Conservation (phyloP, 2,888 invertebrate genomes). For the Cephus sareptanus region DNA sequence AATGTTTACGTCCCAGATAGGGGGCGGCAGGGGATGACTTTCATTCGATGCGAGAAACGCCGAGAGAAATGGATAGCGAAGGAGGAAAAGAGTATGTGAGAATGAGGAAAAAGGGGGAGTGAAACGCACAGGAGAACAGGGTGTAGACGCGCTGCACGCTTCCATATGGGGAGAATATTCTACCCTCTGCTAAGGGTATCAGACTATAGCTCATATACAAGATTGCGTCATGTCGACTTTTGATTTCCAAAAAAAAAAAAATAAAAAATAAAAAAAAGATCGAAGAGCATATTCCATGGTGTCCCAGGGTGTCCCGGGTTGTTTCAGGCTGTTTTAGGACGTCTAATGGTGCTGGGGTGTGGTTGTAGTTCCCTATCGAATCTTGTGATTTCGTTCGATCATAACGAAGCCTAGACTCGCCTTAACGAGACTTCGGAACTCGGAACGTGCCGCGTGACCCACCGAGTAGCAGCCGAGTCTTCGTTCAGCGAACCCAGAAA, state of each 20-base stretch:
- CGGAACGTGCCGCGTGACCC: background rate
- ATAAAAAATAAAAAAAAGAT: background rate
- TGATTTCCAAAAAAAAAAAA: background rate
- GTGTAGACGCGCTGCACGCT: background rate
- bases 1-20: constrained; percentile 17
- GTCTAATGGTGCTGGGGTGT: background rate
- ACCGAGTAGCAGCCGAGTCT: background rate
- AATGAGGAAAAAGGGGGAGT: background rate
- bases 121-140: background rate
- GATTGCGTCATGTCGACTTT: background rate
- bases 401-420: background rate
- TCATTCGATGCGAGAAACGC: background rate
- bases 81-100: background rate
- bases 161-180: background rate
- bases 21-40: background rate
- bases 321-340: background rate
- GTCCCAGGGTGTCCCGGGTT: background rate
- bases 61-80: background rate
- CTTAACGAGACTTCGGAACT: background rate
- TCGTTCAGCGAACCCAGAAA: background rate
- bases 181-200: background rate
- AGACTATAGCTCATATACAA: background rate
- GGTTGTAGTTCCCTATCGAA: background rate
- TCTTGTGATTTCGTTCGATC: background rate
- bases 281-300: background rate